Evolutionary conservation across 30 jellyfish, hydroid and myxozoan species (phyloP), one percentile per base, ranked within the genome.

Genomic region (Nemopilema nomurai): DNA sequence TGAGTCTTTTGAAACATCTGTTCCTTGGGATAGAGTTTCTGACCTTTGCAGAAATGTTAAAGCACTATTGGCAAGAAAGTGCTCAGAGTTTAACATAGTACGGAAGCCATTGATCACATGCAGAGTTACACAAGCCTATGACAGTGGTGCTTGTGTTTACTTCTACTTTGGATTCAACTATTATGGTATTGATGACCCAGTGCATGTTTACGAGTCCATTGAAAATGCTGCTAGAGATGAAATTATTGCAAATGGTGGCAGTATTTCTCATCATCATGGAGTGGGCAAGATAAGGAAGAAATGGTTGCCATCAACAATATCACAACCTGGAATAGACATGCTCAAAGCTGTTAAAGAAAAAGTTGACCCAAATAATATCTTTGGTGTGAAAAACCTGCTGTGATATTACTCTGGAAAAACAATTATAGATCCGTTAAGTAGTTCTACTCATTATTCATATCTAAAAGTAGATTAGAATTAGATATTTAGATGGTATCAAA

Each of bases 211-310:
- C 74, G 98, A 93, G 77, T 72, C 74, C 17, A 96, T 93, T 8
- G 98, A 93, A 57, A 84, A 81, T 81, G 97, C 97, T 18, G 98
- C 98, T 19, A 81, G 98, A 23, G 97, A 93, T 32, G 98, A 93
- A 33, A 96, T 93, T 7, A 31, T 93, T 21, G 92, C 97, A 9
- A 93, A 93, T 74, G 98, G 98, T 1, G 98, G 98, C 25, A 88
- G 97, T 83, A 89, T 93, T 16, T 93, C 98, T 8, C 98, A 93
- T 78, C 98, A 93, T 51, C 98, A 93, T 74, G 98, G 98, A 18
- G 91, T 93, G 8, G 98, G 98, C 21, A 89, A 93, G 69, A 71
- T 93, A 26, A 80, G 98, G 63, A 87, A 89, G 70, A 81, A 73
- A 50, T 93, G 96, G 91, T 80, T 93, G 31, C 50, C 80, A 33